A percentile compares a stretch with the other conserved stretches of the same genome.
phyloP scores from a whole-genome alignment of 2,113 vertebrate genomes.

The Aegypius monachus region DNA sequence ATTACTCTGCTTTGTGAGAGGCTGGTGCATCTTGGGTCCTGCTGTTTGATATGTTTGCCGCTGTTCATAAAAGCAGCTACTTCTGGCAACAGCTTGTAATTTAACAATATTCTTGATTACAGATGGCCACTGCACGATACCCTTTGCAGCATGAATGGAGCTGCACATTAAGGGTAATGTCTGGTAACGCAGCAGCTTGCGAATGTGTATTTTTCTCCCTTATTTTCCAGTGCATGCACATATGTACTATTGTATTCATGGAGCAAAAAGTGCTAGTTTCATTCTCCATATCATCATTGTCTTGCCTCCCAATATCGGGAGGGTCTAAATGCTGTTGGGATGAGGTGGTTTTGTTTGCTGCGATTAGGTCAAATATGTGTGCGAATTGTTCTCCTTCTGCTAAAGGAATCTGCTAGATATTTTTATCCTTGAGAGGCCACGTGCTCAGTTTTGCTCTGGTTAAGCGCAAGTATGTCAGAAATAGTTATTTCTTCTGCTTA shows the following conservation, averaged over 20 bases:
- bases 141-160: not conserved
- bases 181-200: not conserved
- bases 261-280: not conserved
- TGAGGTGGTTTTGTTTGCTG: constrained; percentile 3
- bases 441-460: constrained; percentile 18
- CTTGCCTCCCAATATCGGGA: fast-evolving
- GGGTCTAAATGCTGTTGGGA: not conserved
- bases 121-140: not conserved
- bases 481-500: not conserved
- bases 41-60: not conserved
- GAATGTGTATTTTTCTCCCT: not conserved
- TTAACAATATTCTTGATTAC: constrained; percentile 41
- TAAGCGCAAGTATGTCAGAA: constrained; percentile 3
- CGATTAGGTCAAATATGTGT: not conserved
- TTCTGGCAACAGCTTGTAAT: constrained; percentile 18
- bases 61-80: not conserved
- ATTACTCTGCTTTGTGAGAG: not conserved
- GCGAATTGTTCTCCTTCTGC: not conserved
- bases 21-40: not conserved
- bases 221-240: not conserved
- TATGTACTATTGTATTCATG: not conserved
- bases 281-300: not conserved
- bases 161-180: not conserved
- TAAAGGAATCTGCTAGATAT: constrained; percentile 22
- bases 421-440: constrained; percentile 26